Percentiles rank a stretch among this genome's conserved stretches.
Evolutionary conservation across 2,113 vertebrate genomes (phyloP).

Genomic region (Cheirogaleus medius): DNA sequence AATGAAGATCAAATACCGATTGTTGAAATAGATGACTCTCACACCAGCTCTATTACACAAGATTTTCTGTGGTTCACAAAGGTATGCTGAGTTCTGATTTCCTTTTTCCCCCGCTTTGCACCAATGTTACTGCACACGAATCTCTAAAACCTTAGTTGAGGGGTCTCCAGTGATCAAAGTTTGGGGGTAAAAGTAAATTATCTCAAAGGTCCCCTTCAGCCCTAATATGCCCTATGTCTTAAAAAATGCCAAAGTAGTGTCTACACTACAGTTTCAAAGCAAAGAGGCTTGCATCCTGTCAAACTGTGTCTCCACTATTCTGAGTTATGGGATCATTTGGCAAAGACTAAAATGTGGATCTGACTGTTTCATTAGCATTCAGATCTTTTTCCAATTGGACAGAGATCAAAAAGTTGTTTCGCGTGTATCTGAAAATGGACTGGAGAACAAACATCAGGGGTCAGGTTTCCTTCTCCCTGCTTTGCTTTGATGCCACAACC

Average conservation of each 20-base stretch:
- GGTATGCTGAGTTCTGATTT: slow-evolving; percentile 85
- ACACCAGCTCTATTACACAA: slow-evolving; percentile 94
- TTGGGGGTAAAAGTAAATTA: slow-evolving; percentile 56
- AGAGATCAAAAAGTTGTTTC: slow-evolving; percentile 78
- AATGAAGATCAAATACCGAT: slow-evolving; percentile 98
- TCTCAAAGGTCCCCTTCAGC: slow-evolving; percentile 36
- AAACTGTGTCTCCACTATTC: slow-evolving; percentile 65
- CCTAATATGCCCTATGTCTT: slow-evolving; percentile 12
- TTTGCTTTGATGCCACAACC: slow-evolving; percentile 72
- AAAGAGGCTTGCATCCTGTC: slow-evolving; percentile 68
- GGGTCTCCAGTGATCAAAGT: slow-evolving; percentile 56
- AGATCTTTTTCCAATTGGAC: slow-evolving; percentile 80
- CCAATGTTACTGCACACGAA: slow-evolving; percentile 29
- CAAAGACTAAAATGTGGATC: slow-evolving; percentile 74
- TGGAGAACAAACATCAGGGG: slow-evolving; percentile 70
- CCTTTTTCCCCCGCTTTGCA: slow-evolving; percentile 21
- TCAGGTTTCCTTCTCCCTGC: slow-evolving; percentile 75
- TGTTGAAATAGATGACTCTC: slow-evolving; percentile 98
- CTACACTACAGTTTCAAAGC: slow-evolving; percentile 72
- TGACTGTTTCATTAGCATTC: slow-evolving; percentile 78
- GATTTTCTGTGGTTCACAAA: slow-evolving; percentile 99
- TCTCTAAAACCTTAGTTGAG: slow-evolving; percentile 51
- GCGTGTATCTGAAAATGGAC: slow-evolving; percentile 76
- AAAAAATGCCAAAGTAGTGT: background rate
- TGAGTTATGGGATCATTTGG: slow-evolving; percentile 77